Percentiles rank a stretch among this genome's conserved stretches.
phyloP scores from a whole-genome alignment of 2,113 vertebrate species.

The Aegithalos caudatus region DNA sequence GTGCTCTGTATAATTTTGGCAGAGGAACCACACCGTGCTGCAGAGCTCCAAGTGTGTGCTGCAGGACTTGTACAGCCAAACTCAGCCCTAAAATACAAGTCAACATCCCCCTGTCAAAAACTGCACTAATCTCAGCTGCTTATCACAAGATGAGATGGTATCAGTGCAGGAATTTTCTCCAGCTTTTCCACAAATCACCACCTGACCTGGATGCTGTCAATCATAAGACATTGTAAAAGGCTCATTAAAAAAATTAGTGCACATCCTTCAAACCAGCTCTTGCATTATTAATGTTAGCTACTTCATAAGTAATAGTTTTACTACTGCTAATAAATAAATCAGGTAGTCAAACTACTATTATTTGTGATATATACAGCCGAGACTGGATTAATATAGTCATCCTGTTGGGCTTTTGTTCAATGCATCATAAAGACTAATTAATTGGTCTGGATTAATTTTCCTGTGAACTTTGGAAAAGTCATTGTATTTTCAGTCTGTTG shows the following conservation, averaged over 20 bases:
- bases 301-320: neutral
- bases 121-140: neutral
- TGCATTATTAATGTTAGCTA: neutral
- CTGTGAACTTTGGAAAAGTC: neutral
- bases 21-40: accelerated
- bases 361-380: neutral
- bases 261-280: neutral
- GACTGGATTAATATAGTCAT: neutral
- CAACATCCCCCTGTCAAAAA: neutral
- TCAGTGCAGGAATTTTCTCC: neutral
- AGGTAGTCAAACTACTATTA: neutral
- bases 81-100: neutral
- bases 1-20: accelerated
- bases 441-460: neutral
- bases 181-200: neutral
- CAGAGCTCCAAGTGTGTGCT: accelerated
- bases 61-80: too few species aligned
- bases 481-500: neutral
- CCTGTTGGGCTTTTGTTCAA: neutral
- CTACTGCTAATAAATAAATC: neutral
- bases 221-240: neutral
- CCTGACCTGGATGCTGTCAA: neutral
- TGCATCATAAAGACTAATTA: neutral
- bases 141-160: neutral
- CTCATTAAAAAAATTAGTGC: neutral